These are phyloP conservation scores for Nephrotoma flavescens DNA, from an alignment of 2,888 invertebrate genomes.

Conservation along the genomic window DNA sequence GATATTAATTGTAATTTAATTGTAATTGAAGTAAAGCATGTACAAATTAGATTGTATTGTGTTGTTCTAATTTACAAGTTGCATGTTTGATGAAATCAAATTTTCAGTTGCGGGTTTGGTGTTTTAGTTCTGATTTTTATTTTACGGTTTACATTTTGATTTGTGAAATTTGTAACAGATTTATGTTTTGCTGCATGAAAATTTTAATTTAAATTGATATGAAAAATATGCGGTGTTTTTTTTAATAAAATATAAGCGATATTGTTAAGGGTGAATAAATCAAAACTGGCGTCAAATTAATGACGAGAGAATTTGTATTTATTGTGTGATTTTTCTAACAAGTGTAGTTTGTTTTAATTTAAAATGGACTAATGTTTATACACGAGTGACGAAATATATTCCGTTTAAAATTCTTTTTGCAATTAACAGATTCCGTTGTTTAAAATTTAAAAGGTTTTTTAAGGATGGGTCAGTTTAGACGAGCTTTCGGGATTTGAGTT, in stretches of 20 bases:
- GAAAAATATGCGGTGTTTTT: neutral
- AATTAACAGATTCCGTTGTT: too few species aligned
- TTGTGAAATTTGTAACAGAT: neutral
- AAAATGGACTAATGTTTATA: too few species aligned
- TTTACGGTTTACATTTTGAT: neutral
- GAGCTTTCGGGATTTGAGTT: too few species aligned
- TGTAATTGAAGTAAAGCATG: neutral
- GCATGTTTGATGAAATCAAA: neutral
- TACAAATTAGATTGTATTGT: neutral
- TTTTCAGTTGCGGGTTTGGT: neutral
- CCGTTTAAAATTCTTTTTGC: too few species aligned
- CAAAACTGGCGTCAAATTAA: neutral
- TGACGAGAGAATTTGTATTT: neutral
- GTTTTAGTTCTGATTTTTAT: neutral
- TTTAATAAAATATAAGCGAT: neutral
- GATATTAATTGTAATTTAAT: neutral
- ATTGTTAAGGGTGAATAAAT: neutral
- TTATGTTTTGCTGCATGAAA: neutral
- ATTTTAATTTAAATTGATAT: neutral
- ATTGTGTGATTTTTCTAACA: neutral
- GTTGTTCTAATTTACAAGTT: neutral
- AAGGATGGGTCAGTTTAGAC: too few species aligned
- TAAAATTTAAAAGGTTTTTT: too few species aligned
- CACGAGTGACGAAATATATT: too few species aligned
- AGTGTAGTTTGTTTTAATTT: too few species aligned